A percentile compares a stretch with the other conserved stretches of the same genome.
phyloP scores from a whole-genome alignment of 2,888 invertebrate species.

The Pandemis corylana region DNA sequence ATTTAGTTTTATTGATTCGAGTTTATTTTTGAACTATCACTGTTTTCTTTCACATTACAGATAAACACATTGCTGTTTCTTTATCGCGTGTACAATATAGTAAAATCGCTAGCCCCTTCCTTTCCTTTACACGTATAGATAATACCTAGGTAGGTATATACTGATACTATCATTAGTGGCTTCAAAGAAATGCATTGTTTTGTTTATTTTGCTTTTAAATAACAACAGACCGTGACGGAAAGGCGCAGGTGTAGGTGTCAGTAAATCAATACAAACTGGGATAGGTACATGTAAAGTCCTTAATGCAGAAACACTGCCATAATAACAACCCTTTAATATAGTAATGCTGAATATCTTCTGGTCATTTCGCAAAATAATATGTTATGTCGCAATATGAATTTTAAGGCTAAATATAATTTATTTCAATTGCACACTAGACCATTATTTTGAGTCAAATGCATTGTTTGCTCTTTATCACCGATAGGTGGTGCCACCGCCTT shows the following conservation, averaged over 20 bases:
- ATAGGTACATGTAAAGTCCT: not conserved
- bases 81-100: not conserved
- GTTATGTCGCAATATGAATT: not conserved
- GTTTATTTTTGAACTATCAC: constrained; percentile 2
- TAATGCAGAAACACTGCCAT: not conserved
- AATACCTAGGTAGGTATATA: not conserved
- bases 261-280: constrained; percentile 8
- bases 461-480: not conserved
- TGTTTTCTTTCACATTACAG: not conserved
- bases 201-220: constrained; percentile 9
- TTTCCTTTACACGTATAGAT: not conserved
- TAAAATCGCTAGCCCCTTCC: not conserved
- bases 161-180: not conserved
- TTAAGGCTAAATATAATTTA: not conserved
- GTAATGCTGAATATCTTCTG: not conserved
- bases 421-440: not conserved
- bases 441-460: not conserved
- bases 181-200: not conserved
- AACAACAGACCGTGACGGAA: not conserved
- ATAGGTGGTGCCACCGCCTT: not conserved
- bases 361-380: not conserved
- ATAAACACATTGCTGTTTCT: not conserved
- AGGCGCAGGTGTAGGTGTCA: constrained; percentile 4
- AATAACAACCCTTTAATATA: not conserved
- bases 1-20: not conserved